Evolutionary conservation across 2,888 invertebrate genomes (phyloP).

Genomic region (Phalera bucephala): DNA sequence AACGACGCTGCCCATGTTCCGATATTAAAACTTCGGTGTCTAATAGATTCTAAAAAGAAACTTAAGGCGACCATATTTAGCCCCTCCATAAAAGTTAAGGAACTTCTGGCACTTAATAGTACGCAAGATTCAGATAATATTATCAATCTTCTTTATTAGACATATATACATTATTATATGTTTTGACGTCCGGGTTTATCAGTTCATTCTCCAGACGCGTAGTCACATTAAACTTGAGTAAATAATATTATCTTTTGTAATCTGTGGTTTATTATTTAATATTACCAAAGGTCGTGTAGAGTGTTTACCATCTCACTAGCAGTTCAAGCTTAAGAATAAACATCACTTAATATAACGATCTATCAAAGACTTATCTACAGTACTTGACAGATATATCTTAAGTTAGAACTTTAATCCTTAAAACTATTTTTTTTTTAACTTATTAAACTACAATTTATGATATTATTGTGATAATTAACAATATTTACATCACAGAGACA

Average conservation of each 20-base stretch:
- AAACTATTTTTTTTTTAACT: too few relatives aligned
- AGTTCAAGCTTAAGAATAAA: too few relatives aligned
- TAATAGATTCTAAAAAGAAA: slow-evolving; percentile 63
- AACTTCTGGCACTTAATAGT: slow-evolving; percentile 25
- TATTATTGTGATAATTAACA: too few relatives aligned
- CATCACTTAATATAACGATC: too few relatives aligned
- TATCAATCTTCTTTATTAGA: slow-evolving; percentile 30
- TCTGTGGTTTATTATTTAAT: slow-evolving; percentile 14
- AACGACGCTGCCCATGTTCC: slow-evolving; percentile 53
- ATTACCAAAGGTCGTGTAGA: slow-evolving; percentile 10
- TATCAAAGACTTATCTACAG: too few relatives aligned
- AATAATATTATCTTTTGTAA: slow-evolving; percentile 8
- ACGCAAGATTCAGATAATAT: slow-evolving; percentile 17
- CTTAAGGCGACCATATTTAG: slow-evolving; percentile 43
- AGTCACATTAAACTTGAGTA: neutral
- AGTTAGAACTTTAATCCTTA: too few relatives aligned
- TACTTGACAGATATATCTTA: too few relatives aligned
- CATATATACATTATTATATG: slow-evolving; percentile 16
- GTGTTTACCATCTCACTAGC: too few relatives aligned
- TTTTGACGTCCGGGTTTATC: too few relatives aligned
- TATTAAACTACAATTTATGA: too few relatives aligned
- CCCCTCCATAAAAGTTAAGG: slow-evolving; percentile 41
- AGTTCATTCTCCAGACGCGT: neutral
- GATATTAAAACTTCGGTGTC: slow-evolving; percentile 60
- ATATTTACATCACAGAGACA: too few relatives aligned